Evolutionary conservation across 2,797 vertebrate species (phyloP), one percentile per base, ranked within the genome.

Genomic region (Enteromius fasciolatus): DNA sequence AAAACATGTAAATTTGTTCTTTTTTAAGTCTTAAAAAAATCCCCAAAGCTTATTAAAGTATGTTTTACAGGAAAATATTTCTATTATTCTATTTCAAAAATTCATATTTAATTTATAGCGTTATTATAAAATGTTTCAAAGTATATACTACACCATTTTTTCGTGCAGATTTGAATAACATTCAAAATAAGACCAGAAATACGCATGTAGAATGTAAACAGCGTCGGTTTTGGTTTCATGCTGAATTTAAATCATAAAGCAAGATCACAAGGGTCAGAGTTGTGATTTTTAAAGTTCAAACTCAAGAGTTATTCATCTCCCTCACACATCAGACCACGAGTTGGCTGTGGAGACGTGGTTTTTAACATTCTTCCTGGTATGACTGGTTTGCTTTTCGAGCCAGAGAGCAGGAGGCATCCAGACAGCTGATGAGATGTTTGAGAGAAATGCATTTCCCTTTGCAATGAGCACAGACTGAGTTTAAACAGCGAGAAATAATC

Each of bases 341-440:
- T 36, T 25, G n/a, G 39, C 39, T 2, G 14, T 25, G 54, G 36
- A 18, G 15, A 61, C 4, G 9, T 14, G 44, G 25, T 61, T 80
- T 59, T 46, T 70, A 72, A 80, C 67, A 79, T 69, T 68, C 23
- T 33, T 70, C 25, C 50, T 44, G 64, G 77, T 57, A 25, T 54
- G 48, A 70, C 50, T 80, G 50, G 39, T 48, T 61, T 72, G 52
- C 67, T 72, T 72, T 80, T 59, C 3, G 25, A 46, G 39, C 25
- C 67, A 80, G 67, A 59, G 67, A 25, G 67, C 54, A 72, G 67
- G 4, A 63, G 39, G 25, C 25, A 46, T 61, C 28, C 36, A 64
- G 63, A 73, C 72, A 66, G 54, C n/a, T 25, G 36, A 46, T 28
- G 39, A 44, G 41, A 44, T 44, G 28, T 82, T 66, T 20, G 15